Evolutionary conservation across 2,113 vertebrate genomes (phyloP), one percentile per base, ranked within the genome.

Genomic region (Lasiurus cinereus): DNA sequence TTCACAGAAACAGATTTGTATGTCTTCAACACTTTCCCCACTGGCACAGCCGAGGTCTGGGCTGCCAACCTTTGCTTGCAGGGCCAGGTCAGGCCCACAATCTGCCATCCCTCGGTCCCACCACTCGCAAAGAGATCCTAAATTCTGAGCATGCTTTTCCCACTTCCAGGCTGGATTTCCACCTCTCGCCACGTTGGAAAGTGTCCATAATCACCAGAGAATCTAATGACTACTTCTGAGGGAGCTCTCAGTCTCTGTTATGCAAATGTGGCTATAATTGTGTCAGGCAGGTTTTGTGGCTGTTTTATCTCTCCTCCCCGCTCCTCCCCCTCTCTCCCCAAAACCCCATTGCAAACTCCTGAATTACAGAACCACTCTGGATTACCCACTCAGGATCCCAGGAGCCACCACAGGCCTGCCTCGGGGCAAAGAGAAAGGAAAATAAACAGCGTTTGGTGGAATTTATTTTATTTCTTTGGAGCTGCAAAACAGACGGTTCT

Each of bases 381-480:
- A 95, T 97, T 93, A 78, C 48, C 84, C 67, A 73, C 93, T 72
- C 31, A 0, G 11, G 70, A 93, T 94, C 91, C 87, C 64, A 39
- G 50, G 64, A 97, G 88, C 46, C 64, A 27, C 90, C 74, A 62
- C 36, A 83, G 77, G 88, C 59, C 85, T 0, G 54, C 93, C 92
- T 94, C 19, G 1, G 91, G 96, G 84, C 90, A 92, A 93, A 96
- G 72, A 93, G 93, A 97, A 94, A 69, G 82, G 79, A 95, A 96
- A 96, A 93, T 89, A 97, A 95, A 96, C 74, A 96, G 88, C 18
- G 0, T 88, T 93, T 94, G 94, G 77, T 83, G 90, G 88, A 83
- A 86, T 96, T 94, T 96, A 91, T 90, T 95, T 97, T 91, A 94
- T 91, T 96, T 95, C 94, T 96, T 96, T 93, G 88, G 90, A 96